Evolutionary conservation across 2,888 invertebrate genomes (phyloP).

Genomic region (Linyphia triangularis): DNA sequence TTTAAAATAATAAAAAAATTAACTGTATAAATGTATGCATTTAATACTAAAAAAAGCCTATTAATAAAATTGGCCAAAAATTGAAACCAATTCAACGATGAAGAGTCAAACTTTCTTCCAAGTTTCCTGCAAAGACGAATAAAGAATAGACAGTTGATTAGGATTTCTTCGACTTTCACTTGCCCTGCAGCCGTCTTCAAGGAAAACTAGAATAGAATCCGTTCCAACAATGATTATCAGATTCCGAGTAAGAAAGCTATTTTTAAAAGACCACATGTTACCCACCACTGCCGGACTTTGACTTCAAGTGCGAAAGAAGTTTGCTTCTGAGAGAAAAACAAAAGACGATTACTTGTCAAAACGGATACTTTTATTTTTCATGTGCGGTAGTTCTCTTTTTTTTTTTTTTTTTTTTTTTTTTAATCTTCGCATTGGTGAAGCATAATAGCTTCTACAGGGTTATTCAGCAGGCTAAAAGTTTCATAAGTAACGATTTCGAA

Average conservation of each 20-base stretch:
- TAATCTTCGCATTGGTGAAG: too few species aligned
- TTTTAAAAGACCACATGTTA: conserved; percentile 17
- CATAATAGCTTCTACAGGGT: neutral
- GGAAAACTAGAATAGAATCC: conserved; percentile 12
- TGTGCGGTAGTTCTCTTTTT: neutral
- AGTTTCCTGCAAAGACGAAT: neutral
- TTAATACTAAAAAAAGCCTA: too few species aligned
- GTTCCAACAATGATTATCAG: conserved; percentile 33
- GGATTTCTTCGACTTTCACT: neutral
- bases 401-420: too few species aligned
- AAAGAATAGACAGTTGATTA: neutral
- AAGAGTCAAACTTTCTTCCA: too few species aligned
- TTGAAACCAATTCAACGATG: too few species aligned
- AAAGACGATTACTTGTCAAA: neutral
- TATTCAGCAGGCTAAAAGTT: too few species aligned
- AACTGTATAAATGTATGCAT: too few species aligned
- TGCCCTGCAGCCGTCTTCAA: neutral
- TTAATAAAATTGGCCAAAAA: too few species aligned
- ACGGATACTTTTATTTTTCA: neutral
- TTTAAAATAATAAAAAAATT: too few species aligned
- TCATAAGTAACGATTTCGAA: neutral
- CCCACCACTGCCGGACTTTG: conserved; percentile 7
- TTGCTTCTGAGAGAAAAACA: neutral
- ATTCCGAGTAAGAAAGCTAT: conserved; percentile 31
- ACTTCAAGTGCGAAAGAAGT: conserved; percentile 8